These are phyloP conservation scores for Maconellicoccus hirsutus DNA, from an alignment of 1,140 invertebrate genomes.

Conservation along the genomic window DNA sequence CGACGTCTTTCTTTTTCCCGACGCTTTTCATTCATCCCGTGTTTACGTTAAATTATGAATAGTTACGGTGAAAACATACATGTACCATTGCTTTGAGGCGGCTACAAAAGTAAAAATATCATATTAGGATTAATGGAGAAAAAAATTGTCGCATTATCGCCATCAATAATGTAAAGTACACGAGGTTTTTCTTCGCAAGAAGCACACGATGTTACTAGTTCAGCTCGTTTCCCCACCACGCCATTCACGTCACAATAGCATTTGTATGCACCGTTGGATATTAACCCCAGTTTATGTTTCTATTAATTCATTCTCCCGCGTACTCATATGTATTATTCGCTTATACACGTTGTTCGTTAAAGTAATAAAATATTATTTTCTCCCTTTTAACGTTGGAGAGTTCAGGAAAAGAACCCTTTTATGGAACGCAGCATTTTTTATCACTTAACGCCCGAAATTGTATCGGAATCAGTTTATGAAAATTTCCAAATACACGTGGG, in stretches of 20 bases:
- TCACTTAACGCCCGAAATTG: too few species aligned
- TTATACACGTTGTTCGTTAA: conserved; percentile 12
- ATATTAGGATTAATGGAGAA: too few species aligned
- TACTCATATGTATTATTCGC: conserved; percentile 14
- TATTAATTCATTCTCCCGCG: conserved; percentile 22
- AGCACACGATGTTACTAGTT: background rate
- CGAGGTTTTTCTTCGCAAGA: background rate
- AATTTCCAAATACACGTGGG: too few species aligned
- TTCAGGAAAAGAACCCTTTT: background rate
- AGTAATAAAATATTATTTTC: conserved; percentile 21
- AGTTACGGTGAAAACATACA: too few species aligned
- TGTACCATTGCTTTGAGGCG: too few species aligned
- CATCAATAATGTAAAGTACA: background rate
- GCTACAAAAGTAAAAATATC: too few species aligned
- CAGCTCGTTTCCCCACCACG: background rate
- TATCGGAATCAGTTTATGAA: too few species aligned
- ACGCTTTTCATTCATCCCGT: background rate
- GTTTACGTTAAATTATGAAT: too few species aligned
- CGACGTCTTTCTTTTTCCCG: background rate
- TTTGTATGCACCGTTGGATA: conserved; percentile 22
- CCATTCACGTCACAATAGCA: conserved; percentile 6
- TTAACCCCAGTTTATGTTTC: conserved; percentile 22
- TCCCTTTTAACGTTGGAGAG: background rate
- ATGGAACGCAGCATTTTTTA: background rate
- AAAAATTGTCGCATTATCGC: too few species aligned